Percentiles rank a stretch among this genome's conserved stretches.
phyloP scores from a whole-genome alignment of 2,888 invertebrate species.

The Criorhina ranunculi region DNA sequence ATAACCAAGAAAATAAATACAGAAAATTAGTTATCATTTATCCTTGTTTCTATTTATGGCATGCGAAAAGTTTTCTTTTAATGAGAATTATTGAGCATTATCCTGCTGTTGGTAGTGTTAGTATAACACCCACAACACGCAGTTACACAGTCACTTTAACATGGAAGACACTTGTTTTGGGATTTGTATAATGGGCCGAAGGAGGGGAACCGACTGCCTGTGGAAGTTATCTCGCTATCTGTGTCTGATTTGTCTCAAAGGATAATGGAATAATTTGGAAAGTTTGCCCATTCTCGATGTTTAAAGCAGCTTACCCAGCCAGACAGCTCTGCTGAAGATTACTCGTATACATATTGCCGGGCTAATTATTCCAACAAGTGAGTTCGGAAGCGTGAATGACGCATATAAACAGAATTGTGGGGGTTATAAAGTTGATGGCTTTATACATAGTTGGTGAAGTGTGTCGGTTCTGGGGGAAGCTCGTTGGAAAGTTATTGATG shows the following conservation, averaged over 20 bases:
- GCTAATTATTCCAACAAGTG: slow-evolving; percentile 63
- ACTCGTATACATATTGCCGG: not conserved
- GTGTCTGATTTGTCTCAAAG: slow-evolving; percentile 62
- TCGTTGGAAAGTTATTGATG: slow-evolving; percentile 13
- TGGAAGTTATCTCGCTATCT: slow-evolving; percentile 38
- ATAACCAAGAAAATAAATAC: slow-evolving; percentile 57
- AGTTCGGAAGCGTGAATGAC: slow-evolving; percentile 36
- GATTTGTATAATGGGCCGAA: not conserved
- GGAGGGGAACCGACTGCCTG: not conserved
- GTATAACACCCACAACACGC: slow-evolving; percentile 44
- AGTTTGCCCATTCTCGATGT: slow-evolving; percentile 53
- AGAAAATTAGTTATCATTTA: slow-evolving; percentile 66
- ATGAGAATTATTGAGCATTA: slow-evolving; percentile 57
- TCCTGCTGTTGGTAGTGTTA: slow-evolving; percentile 28
- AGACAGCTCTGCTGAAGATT: not conserved
- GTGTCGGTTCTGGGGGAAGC: not conserved
- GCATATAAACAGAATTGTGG: slow-evolving; percentile 18
- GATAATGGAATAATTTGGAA: slow-evolving; percentile 70
- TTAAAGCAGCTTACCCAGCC: not conserved
- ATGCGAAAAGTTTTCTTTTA: slow-evolving; percentile 68
- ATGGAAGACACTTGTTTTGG: slow-evolving; percentile 53
- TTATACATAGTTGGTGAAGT: slow-evolving; percentile 5
- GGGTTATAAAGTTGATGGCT: slow-evolving; percentile 22
- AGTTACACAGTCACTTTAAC: slow-evolving; percentile 53
- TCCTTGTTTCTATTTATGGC: slow-evolving; percentile 62